Conservation (phyloP, 2,888 invertebrate species). For the Ornithoptera priamus region DNA sequence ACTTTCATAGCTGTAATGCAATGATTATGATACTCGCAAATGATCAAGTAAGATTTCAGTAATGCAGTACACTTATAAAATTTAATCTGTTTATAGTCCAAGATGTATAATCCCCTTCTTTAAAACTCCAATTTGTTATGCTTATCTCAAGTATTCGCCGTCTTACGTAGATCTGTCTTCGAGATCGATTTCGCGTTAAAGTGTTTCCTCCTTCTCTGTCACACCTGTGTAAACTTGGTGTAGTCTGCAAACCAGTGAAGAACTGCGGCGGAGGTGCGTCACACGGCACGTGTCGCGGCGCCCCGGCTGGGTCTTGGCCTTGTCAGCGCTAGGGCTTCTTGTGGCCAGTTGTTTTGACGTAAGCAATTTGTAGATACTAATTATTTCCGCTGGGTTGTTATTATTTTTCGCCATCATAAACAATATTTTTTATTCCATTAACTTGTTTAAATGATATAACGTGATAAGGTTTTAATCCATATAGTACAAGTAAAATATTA, state of each 20-base stretch:
- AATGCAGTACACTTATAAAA: no score
- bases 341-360: conserved; percentile 1
- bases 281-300: conserved; percentile 15
- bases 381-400: not conserved
- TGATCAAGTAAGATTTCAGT: no score
- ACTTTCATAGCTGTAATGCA: no score
- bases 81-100: no score
- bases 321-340: conserved; percentile 22
- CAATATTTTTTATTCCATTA: no score
- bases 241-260: conserved; percentile 6
- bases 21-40: no score
- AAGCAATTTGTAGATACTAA: not conserved
- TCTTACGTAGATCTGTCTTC: not conserved
- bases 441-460: no score
- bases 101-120: no score
- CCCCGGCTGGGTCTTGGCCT: conserved; percentile 14
- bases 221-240: conserved; percentile 8
- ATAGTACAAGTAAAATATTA: no score
- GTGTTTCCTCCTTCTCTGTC: not conserved
- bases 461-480: no score
- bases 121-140: no score
- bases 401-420: not conserved
- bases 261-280: conserved; percentile 10
- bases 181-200: not conserved
- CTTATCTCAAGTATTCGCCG: not conserved